Percentiles rank a stretch among this genome's conserved stretches.
Evolutionary conservation across 2,888 invertebrate species (phyloP).

Genomic region (Melieria picta): DNA sequence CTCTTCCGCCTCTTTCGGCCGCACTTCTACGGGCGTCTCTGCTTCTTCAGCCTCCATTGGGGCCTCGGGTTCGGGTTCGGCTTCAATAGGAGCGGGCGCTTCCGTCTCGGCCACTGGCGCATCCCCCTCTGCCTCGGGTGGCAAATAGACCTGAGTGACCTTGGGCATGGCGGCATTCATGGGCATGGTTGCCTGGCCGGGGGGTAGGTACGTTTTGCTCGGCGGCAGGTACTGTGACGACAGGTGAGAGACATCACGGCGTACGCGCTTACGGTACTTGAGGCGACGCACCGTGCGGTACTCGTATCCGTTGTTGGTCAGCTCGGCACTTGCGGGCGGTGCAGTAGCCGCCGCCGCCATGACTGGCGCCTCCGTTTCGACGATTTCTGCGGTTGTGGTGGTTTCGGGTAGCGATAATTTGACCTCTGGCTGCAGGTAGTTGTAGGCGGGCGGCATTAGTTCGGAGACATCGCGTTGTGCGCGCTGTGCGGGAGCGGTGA

Average conservation of each 20-base stretch:
- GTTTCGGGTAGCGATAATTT: not conserved
- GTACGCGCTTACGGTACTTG: slow-evolving; percentile 52
- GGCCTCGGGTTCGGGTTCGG: slow-evolving; percentile 1
- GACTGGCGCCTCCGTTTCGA: slow-evolving; percentile 6
- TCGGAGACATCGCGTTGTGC: slow-evolving; percentile 55
- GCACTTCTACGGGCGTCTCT: slow-evolving; percentile 24
- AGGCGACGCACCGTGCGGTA: slow-evolving; percentile 52
- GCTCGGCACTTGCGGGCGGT: slow-evolving; percentile 38
- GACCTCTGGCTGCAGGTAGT: slow-evolving; percentile 43
- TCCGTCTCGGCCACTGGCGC: slow-evolving; percentile 37
- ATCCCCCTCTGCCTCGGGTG: slow-evolving; percentile 6
- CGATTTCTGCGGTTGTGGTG: not conserved
- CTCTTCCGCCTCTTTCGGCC: slow-evolving; percentile 38
- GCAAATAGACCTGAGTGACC: slow-evolving; percentile 35
- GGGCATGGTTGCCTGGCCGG: slow-evolving; percentile 13
- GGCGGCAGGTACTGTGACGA: slow-evolving; percentile 51
- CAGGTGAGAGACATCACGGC: slow-evolving; percentile 58
- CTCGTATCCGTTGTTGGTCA: slow-evolving; percentile 50
- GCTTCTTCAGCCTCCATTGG: slow-evolving; percentile 41
- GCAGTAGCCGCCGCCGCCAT: slow-evolving; percentile 8
- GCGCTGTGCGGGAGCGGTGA: slow-evolving; percentile 37
- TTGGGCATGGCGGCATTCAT: slow-evolving; percentile 45
- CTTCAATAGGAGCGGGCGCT: slow-evolving; percentile 7
- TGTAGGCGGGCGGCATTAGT: slow-evolving; percentile 40
- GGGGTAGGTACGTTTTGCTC: slow-evolving; percentile 5